phyloP scores from a whole-genome alignment of 2,888 invertebrate genomes.

The Matsumyia berberina region DNA sequence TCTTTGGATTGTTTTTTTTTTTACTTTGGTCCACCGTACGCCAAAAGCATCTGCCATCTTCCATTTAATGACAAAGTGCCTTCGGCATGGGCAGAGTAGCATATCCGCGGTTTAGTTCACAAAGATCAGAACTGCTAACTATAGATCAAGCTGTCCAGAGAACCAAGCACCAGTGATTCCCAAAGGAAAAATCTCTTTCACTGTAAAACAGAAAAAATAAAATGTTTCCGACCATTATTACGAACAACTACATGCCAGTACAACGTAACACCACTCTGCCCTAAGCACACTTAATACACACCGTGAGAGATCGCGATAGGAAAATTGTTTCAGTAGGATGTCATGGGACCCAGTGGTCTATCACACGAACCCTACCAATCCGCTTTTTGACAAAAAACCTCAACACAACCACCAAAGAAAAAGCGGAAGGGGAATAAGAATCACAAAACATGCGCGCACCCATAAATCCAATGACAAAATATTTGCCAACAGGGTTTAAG shows the following conservation, averaged over 20 bases:
- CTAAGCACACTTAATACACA: constrained; percentile 11
- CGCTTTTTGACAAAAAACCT: constrained; percentile 41
- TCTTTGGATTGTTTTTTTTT: too few relatives aligned
- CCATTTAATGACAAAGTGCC: too few relatives aligned
- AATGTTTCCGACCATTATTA: constrained; percentile 22
- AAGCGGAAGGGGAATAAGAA: constrained; percentile 34
- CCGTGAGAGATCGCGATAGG: constrained; percentile 43
- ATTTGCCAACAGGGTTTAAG: constrained; percentile 60
- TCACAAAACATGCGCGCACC: constrained; percentile 56
- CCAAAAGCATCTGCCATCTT: too few relatives aligned
- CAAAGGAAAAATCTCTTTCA: constrained; percentile 58
- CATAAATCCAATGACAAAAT: constrained; percentile 73
- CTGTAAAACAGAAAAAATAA: constrained; percentile 18
- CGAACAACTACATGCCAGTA: constrained; percentile 1
- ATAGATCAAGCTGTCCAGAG: constrained; percentile 14
- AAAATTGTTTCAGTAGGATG: constrained; percentile 42
- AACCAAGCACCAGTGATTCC: constrained; percentile 43
- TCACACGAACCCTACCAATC: constrained; percentile 25
- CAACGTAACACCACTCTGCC: not conserved
- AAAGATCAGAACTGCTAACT: constrained; percentile 18
- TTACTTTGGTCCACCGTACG: too few relatives aligned
- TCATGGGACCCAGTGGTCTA: constrained; percentile 51
- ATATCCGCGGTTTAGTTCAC: constrained; percentile 29
- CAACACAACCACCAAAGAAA: not conserved
- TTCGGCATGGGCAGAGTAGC: not conserved